phyloP scores from a whole-genome alignment of 2,888 invertebrate species.

The Cheilosia vernalis region DNA sequence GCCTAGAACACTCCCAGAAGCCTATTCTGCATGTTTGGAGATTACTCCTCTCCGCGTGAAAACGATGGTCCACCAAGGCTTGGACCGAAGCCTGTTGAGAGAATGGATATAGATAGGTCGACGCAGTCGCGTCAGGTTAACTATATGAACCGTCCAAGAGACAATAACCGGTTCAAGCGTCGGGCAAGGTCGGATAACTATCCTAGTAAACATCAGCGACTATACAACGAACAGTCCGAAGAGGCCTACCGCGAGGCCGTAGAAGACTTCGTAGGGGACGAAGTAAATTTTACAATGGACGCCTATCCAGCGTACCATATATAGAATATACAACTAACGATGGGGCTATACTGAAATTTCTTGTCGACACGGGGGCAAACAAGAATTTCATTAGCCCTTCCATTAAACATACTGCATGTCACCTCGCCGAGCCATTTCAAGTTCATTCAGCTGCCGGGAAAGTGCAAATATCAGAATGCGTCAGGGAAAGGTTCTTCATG shows the following conservation, averaged over 20 bases:
- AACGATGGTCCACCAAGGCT: background rate
- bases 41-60: background rate
- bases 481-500: background rate
- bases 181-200: slow-evolving; percentile 6
- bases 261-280: background rate
- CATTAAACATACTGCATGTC: background rate
- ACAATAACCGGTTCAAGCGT: slow-evolving; percentile 15
- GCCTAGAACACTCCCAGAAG: too few species aligned
- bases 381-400: slow-evolving; percentile 7
- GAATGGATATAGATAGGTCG: background rate
- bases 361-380: too few species aligned
- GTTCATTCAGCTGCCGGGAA: slow-evolving; percentile 53
- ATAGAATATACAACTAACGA: too few species aligned
- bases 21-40: too few species aligned
- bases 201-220: too few species aligned
- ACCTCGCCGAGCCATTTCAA: slow-evolving; percentile 20
- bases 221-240: background rate
- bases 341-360: too few species aligned
- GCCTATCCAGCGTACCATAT: background rate
- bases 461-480: slow-evolving; percentile 26
- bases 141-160: slow-evolving; percentile 6
- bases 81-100: slow-evolving; percentile 12
- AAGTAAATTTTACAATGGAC: slow-evolving; percentile 42
- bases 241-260: too few species aligned
- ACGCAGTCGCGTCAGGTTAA: background rate